Evolutionary conservation across 2,113 vertebrate genomes (phyloP).

Genomic region (Nesogale talazaci): DNA sequence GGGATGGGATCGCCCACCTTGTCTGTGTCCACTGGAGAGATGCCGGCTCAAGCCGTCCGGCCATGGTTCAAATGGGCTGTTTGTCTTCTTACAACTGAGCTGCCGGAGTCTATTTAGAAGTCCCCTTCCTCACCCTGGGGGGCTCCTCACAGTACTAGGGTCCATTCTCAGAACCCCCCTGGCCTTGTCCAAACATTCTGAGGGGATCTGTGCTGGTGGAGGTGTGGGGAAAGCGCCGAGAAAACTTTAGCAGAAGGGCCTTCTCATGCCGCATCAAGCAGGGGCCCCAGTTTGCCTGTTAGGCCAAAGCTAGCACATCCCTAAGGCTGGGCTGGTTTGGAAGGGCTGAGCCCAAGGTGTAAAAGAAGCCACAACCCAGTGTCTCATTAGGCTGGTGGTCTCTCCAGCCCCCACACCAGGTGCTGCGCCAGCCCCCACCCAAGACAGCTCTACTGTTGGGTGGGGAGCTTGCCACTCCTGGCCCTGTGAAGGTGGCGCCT

Average conservation of each 20-base stretch:
- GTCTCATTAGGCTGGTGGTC: too few relatives aligned
- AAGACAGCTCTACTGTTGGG: not conserved
- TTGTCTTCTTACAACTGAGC: not conserved
- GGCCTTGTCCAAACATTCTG: not conserved
- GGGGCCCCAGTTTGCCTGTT: not conserved
- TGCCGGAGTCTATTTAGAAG: not conserved
- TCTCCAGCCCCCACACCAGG: fast-evolving
- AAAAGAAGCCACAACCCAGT: not conserved
- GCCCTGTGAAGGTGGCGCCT: fast-evolving
- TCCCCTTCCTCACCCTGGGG: not conserved
- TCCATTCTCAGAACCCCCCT: not conserved
- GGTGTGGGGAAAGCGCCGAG: not conserved
- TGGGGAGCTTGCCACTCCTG: not conserved
- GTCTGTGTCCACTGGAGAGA: not conserved
- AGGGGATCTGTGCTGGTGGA: not conserved
- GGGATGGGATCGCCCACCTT: not conserved
- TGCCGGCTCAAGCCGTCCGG: not conserved
- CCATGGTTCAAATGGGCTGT: not conserved
- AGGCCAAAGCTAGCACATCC: not conserved
- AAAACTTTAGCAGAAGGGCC: not conserved
- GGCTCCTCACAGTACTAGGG: too few relatives aligned
- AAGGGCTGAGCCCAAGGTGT: not conserved
- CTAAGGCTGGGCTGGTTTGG: not conserved
- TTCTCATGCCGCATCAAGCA: not conserved
- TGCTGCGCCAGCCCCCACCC: fast-evolving